Base-by-base conservation (phyloP, 2,888 invertebrate species). In the Argyresthia goedartella region DNA sequence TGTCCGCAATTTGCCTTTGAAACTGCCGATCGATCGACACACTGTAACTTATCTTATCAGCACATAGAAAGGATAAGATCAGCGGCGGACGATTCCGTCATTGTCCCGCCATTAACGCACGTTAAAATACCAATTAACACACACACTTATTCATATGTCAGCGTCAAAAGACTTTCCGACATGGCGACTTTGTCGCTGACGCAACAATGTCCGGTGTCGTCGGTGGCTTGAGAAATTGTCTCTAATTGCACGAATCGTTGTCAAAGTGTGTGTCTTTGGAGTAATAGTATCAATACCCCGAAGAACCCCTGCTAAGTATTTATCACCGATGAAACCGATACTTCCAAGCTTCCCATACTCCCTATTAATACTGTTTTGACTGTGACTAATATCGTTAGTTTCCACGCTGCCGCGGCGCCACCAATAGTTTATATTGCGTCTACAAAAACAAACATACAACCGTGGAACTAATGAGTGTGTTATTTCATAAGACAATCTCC, bases 61-160 rank as follows among this genome's bases (percentile, higher is more conserved):
- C 60, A 62, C 67, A 73, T 72, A 72, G 74, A 73, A 66, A 68
- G 66, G 84, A 84, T 84, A 81, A 70, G 69, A 82, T 84, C 84
- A 47, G 63, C 63, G 64, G 69, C 71, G 72, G 6, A 75, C 77
- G 72, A 82, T 79, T 76, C 71, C 69, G 69, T 82, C 78, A 80
- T 84, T 85, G 85, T 85, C 76, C 82, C 81, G 81, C 79, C 74
- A 82, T 85, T 84, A 80, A 74, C 80, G 79, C 77, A 74, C 76
- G 78, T 84, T 82, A 81, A 81, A 79, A 80, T 75, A 72, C 82
- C 84, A 79, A 84, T 81, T 84, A 76, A 76, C 80, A 78, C 25
- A 25, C 74, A 66, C 76, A 78, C 78, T 81, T 81, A 86, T 84
- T 86, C 84, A 85, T 82, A 75, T 77, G 85, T 82, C 84, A 60